Percentiles rank a stretch among this genome's conserved stretches.
Evolutionary conservation across 1,140 invertebrate genomes (phyloP).

Genomic region (Cyclargus thomasi): DNA sequence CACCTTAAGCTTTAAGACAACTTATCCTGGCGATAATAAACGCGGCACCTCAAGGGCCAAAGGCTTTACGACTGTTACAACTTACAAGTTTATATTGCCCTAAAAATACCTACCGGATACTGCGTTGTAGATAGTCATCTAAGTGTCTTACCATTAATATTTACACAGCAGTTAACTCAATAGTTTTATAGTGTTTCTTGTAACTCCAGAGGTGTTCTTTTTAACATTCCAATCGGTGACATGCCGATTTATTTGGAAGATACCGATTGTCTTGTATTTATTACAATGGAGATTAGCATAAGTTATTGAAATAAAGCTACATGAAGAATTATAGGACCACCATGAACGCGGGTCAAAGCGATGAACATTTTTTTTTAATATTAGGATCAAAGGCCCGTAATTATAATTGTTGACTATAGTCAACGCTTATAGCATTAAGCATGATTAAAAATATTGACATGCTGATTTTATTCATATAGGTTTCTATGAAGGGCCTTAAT

Average conservation of each 20-base stretch:
- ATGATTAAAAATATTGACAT: too few relatives aligned
- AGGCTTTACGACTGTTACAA: not conserved
- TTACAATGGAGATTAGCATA: too few relatives aligned
- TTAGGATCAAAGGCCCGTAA: too few relatives aligned
- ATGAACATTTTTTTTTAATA: too few relatives aligned
- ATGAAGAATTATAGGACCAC: too few relatives aligned
- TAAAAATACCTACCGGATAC: constrained; percentile 10
- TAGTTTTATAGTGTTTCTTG: constrained; percentile 12
- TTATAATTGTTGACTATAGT: too few relatives aligned
- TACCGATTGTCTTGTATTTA: not conserved
- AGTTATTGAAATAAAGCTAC: too few relatives aligned
- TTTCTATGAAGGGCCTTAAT: too few relatives aligned
- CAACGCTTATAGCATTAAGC: too few relatives aligned
- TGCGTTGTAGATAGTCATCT: constrained; percentile 1
- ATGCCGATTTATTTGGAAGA: not conserved
- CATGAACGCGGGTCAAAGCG: too few relatives aligned
- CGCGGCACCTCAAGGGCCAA: not conserved
- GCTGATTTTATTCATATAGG: too few relatives aligned
- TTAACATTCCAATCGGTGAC: not conserved
- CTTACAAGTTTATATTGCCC: not conserved
- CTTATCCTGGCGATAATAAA: not conserved
- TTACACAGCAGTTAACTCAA: not conserved
- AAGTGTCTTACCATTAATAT: constrained; percentile 8
- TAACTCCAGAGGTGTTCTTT: not conserved
- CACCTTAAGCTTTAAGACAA: too few relatives aligned